Conservation (phyloP, 2,113 vertebrate species). For the Nyctibius bracteatus region DNA sequence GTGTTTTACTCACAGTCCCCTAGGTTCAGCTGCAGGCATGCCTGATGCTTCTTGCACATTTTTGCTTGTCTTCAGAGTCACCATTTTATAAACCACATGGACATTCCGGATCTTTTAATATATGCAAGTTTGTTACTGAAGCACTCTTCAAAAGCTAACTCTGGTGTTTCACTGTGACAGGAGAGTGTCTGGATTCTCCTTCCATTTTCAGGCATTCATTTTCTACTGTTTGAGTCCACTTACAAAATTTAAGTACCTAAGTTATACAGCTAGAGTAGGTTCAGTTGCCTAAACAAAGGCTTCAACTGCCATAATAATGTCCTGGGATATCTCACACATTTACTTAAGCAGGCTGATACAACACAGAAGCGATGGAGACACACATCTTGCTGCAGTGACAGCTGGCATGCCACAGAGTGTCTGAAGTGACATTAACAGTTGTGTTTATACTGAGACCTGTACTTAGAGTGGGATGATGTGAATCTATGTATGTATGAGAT, state of each 20-base stretch:
- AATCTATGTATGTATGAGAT: not conserved
- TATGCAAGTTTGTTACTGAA: not conserved
- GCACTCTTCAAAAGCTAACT: not conserved
- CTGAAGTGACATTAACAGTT: not conserved
- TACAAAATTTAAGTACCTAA: not conserved
- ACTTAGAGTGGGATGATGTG: not conserved
- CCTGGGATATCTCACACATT: not conserved
- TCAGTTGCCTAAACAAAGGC: not conserved
- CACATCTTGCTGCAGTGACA: not conserved
- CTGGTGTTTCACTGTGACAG: not conserved
- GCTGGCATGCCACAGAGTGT: not conserved
- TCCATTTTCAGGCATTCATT: not conserved
- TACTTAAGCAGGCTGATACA: not conserved
- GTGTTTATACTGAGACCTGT: not conserved
- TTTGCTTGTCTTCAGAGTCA: not conserved
- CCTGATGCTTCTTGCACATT: not conserved
- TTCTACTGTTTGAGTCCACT: not conserved
- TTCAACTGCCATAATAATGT: not conserved
- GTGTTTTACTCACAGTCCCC: not conserved
- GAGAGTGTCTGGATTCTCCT: not conserved
- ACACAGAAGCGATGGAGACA: rapidly evolving
- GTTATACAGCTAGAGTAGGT: not conserved
- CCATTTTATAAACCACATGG: not conserved
- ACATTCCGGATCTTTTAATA: not conserved
- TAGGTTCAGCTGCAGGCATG: not conserved